Evolutionary conservation across 2,797 vertebrate genomes (phyloP), one percentile per base, ranked within the genome.

Genomic region (Melanotaenia trifasciata): DNA sequence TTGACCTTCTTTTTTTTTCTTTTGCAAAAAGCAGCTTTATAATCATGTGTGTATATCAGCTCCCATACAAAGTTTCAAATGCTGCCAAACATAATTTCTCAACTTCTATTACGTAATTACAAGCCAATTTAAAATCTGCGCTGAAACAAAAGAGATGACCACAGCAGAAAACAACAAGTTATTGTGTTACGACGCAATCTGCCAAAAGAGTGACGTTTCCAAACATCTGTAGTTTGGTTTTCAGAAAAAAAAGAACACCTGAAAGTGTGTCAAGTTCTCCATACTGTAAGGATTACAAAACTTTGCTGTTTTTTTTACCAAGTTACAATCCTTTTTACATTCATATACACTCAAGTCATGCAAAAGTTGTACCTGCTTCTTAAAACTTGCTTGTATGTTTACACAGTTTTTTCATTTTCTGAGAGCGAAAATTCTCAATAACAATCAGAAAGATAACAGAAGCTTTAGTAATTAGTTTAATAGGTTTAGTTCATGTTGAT

Each of bases 81-180:
- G 14, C 50, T 76, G 75, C 73, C 77, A 86, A 77, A 83, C 60
- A 75, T 66, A 5, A 69, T 83, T 74, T 80, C 24, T 66, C 67
- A 74, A 74, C 50, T 59, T 61, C 11, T 32, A 32, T 33, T 20
- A 67, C 10, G 5, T 50, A 54, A 82, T 74, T 47, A 76, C n/a
- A 35, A 60, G 47, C 10, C 57, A 13, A 72, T 72, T 82, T 33
- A 26, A 70, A 66, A 30, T 57, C 33, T 65, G 50, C 43, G 53
- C 20, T 53, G 70, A 61, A 43, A 67, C 16, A 30, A 72, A 67
- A 51, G 47, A 61, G 32, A 63, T 35, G 6, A 33, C 32, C 51
- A 10, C 58, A 64, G 26, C 45, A 64, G 58, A 24, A 67, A 75
- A 32, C 24, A 58, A 33, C 20, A 36, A 35, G 26, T 28, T 60